Evolutionary conservation across 2,113 vertebrate species (phyloP).

Genomic region (Beaufortia kweichowensis): DNA sequence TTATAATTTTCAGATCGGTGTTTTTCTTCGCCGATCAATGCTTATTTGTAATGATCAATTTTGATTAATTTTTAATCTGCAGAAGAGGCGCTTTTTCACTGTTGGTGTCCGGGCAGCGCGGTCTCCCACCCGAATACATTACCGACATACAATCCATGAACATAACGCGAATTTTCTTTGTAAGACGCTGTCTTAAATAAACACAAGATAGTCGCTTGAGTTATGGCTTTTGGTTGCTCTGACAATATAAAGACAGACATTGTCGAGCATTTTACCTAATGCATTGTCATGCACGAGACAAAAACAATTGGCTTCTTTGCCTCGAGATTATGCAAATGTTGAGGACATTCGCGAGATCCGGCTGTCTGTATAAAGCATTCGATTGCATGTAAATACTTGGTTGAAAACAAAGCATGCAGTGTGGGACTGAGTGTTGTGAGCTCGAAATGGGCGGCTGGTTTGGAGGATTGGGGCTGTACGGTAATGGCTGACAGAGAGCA

Average conservation of each 20-base stretch:
- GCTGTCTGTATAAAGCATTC: not conserved
- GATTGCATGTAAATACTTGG: not conserved
- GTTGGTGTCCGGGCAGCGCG: not conserved
- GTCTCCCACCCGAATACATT: not conserved
- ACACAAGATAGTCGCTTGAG: conserved; percentile 36
- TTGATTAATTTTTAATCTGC: not conserved
- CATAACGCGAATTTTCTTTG: conserved; percentile 52
- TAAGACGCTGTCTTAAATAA: conserved; percentile 34
- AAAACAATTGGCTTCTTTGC: conserved; percentile 11
- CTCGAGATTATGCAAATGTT: conserved; percentile 13
- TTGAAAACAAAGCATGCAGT: conserved; percentile 11
- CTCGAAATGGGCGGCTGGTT: conserved; percentile 49
- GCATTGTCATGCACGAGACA: conserved; percentile 38
- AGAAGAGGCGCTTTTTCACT: not conserved
- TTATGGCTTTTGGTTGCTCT: conserved; percentile 41
- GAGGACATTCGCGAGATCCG: conserved; percentile 5
- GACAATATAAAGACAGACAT: not conserved
- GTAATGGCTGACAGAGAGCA: conserved; percentile 76
- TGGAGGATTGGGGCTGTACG: conserved; percentile 49
- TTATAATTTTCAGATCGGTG: not conserved
- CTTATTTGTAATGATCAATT: not conserved
- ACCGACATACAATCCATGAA: not conserved
- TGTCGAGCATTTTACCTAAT: conserved; percentile 23
- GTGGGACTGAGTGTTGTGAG: conserved; percentile 49
- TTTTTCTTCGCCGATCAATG: not conserved